Conservation (phyloP, 2,888 invertebrate species). For the Drosophila neotestacea region DNA sequence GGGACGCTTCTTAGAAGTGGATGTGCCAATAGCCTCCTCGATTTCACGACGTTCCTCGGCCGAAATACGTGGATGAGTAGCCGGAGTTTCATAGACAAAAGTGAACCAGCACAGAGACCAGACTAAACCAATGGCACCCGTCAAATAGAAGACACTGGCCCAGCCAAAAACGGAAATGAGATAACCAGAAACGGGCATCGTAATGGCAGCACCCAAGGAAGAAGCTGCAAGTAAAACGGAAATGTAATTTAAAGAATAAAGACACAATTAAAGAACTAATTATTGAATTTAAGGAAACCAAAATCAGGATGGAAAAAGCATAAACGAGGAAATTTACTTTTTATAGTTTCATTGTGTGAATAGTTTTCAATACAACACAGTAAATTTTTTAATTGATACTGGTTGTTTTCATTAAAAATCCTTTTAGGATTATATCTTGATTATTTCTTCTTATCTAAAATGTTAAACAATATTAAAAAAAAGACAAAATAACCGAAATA, state of each 20-base stretch:
- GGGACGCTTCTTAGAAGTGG: slow-evolving; percentile 87
- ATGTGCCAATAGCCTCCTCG: slow-evolving; percentile 89
- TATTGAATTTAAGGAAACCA: too few relatives aligned
- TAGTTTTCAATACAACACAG: too few relatives aligned
- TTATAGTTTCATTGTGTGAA: too few relatives aligned
- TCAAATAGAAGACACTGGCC: slow-evolving; percentile 96
- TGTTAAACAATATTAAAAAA: too few relatives aligned
- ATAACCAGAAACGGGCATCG: slow-evolving; percentile 94
- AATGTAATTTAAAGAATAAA: neutral
- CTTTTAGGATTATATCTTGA: too few relatives aligned
- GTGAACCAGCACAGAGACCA: slow-evolving; percentile 95
- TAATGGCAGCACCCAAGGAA: slow-evolving; percentile 95
- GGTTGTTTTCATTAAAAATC: too few relatives aligned
- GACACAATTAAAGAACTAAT: too few relatives aligned
- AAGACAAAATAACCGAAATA: too few relatives aligned
- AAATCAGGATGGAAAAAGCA: too few relatives aligned
- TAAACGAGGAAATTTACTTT: too few relatives aligned
- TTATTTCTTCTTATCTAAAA: too few relatives aligned
- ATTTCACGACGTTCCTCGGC: slow-evolving; percentile 90
- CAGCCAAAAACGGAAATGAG: slow-evolving; percentile 93
- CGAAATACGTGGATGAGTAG: slow-evolving; percentile 92
- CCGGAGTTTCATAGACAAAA: slow-evolving; percentile 92
- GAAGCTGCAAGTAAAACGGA: slow-evolving; percentile 88
- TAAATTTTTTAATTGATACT: too few relatives aligned
- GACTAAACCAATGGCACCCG: slow-evolving; percentile 90